Evolutionary conservation across 1,140 invertebrate species (phyloP).

Genomic region (Aphis craccivora): DNA sequence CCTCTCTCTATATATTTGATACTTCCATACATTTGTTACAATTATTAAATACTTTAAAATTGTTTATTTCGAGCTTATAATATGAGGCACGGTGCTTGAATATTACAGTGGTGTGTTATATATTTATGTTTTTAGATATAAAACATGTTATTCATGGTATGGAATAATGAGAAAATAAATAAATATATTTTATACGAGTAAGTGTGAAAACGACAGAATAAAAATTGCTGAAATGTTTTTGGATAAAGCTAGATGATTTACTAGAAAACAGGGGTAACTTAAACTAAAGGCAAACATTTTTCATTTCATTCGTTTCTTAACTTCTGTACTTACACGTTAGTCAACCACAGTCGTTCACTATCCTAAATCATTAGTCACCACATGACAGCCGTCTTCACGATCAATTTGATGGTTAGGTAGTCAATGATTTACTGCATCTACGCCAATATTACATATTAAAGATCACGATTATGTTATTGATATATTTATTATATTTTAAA

Average conservation of each 20-base stretch:
- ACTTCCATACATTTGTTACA: background rate
- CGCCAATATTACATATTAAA: background rate
- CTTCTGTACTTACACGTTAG: conserved; percentile 2
- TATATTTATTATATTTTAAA: background rate
- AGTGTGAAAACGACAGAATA: background rate
- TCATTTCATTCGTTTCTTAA: conserved; percentile 10
- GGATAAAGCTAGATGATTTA: background rate
- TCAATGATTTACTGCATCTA: background rate
- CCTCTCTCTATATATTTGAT: background rate
- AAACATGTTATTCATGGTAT: background rate
- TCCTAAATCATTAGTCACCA: background rate
- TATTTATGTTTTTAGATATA: background rate
- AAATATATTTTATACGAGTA: background rate
- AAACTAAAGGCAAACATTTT: background rate
- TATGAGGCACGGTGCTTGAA: background rate
- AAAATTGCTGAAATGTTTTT: background rate
- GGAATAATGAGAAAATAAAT: background rate
- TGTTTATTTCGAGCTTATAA: background rate
- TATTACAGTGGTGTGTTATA: background rate
- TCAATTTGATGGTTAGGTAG: background rate
- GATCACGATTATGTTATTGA: background rate
- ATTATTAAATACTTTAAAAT: conserved; percentile 1
- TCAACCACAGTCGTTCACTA: background rate
- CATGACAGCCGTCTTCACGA: background rate
- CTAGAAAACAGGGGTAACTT: background rate